Conservation (phyloP, 2,888 invertebrate genomes). For the Chymomyza caudatula region DNA sequence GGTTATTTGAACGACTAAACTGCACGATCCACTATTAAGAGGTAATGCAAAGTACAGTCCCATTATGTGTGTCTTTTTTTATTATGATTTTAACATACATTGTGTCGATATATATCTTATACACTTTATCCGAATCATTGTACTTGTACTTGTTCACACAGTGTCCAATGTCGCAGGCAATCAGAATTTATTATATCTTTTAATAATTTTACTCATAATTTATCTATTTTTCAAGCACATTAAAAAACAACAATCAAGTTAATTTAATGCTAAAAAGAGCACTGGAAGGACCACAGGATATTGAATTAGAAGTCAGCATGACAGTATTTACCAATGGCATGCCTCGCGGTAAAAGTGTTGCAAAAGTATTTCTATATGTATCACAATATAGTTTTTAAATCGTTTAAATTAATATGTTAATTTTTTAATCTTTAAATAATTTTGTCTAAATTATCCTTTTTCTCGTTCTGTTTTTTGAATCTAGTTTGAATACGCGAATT, state of each 20-base stretch:
- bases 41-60: too few species aligned
- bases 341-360: constrained; percentile 90
- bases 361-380: constrained; percentile 90
- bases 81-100: too few species aligned
- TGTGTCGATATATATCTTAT: too few species aligned
- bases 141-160: too few species aligned
- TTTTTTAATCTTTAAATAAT: neutral
- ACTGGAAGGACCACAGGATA: constrained; percentile 92
- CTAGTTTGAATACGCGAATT: too few species aligned
- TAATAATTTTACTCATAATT: neutral
- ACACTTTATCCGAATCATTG: too few species aligned
- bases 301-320: constrained; percentile 92
- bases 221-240: constrained; percentile 76
- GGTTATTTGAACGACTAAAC: too few species aligned
- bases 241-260: constrained; percentile 83
- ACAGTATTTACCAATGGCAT: constrained; percentile 85
- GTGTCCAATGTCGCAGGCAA: too few species aligned
- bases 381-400: constrained; percentile 88
- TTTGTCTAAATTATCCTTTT: too few species aligned
- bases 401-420: neutral
- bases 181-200: neutral
- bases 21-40: too few species aligned
- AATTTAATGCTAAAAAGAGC: constrained; percentile 86
- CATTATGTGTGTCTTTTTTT: too few species aligned
- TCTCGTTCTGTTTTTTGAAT: too few species aligned